Percentiles rank a stretch among this genome's conserved stretches.
These are phyloP conservation scores for Isurus oxyrinchus DNA, from an alignment of 2,113 vertebrate genomes.

Conservation along the genomic window DNA sequence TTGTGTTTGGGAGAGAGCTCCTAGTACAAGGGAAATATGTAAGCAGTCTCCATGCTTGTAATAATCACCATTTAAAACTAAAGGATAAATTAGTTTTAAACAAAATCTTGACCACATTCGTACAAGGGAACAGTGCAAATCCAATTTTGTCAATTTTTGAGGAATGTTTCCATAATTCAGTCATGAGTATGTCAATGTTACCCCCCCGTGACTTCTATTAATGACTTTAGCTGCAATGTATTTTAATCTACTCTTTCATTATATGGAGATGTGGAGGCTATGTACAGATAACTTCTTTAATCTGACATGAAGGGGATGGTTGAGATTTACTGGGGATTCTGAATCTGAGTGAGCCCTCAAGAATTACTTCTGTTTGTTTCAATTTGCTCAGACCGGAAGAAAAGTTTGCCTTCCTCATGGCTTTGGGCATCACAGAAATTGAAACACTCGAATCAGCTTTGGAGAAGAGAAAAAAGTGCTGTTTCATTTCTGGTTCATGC, in stretches of 20 bases:
- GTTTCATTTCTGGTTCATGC: background rate
- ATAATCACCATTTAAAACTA: background rate
- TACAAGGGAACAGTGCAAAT: background rate
- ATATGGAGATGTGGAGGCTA: background rate
- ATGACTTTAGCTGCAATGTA: background rate
- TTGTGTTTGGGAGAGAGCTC: background rate
- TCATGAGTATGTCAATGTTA: background rate
- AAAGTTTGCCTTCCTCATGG: background rate
- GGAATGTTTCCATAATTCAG: background rate
- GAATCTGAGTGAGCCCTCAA: background rate
- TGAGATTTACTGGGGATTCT: background rate
- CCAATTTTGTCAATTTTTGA: background rate
- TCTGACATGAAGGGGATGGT: background rate
- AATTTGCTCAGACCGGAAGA: background rate
- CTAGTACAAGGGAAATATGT: background rate
- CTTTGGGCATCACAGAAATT: background rate
- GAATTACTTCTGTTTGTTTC: background rate
- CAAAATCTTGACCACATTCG: background rate
- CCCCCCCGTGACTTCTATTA: background rate
- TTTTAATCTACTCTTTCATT: background rate
- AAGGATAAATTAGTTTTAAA: background rate
- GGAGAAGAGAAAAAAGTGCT: background rate
- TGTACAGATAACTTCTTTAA: background rate
- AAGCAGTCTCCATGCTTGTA: background rate
- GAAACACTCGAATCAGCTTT: background rate